These are phyloP conservation scores for Clanis bilineata DNA, from an alignment of 2,888 invertebrate genomes.

Conservation along the genomic window DNA sequence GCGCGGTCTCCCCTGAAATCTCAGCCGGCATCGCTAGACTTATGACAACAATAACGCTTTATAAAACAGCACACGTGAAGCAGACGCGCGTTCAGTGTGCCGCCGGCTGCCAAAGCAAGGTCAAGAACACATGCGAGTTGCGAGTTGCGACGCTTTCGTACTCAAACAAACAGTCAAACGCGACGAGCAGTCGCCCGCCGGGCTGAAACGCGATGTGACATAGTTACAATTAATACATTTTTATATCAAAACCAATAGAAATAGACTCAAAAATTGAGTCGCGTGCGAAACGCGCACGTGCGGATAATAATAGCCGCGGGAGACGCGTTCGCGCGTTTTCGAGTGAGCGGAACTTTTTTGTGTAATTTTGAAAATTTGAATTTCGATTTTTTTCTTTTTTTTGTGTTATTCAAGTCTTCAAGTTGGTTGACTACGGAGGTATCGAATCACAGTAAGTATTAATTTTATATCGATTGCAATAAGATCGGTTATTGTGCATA, in stretches of 20 bases:
- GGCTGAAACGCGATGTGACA: slow-evolving; percentile 60
- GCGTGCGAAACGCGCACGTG: slow-evolving; percentile 26
- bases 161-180: slow-evolving; percentile 13
- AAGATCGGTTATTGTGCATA: background rate
- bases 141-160: slow-evolving; percentile 59
- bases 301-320: background rate
- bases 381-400: background rate
- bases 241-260: slow-evolving; percentile 30
- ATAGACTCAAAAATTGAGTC: slow-evolving; percentile 18
- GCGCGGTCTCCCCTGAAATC: slow-evolving; percentile 18
- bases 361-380: background rate
- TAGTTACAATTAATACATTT: slow-evolving; percentile 39
- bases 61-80: slow-evolving; percentile 71
- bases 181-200: slow-evolving; percentile 60
- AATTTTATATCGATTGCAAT: background rate
- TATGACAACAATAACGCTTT: slow-evolving; percentile 76
- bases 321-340: slow-evolving; percentile 5
- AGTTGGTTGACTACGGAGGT: slow-evolving; percentile 36
- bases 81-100: slow-evolving; percentile 70
- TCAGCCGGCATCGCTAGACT: slow-evolving; percentile 60
- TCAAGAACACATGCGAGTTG: slow-evolving; percentile 74
- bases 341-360: background rate
- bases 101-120: slow-evolving; percentile 68
- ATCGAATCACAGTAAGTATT: slow-evolving; percentile 43
- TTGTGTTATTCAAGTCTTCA: slow-evolving; percentile 22